Percentiles rank a stretch among this genome's conserved stretches.
These are phyloP conservation scores for Saturnia pavonia DNA, from an alignment of 2,888 invertebrate genomes.

Conservation along the genomic window DNA sequence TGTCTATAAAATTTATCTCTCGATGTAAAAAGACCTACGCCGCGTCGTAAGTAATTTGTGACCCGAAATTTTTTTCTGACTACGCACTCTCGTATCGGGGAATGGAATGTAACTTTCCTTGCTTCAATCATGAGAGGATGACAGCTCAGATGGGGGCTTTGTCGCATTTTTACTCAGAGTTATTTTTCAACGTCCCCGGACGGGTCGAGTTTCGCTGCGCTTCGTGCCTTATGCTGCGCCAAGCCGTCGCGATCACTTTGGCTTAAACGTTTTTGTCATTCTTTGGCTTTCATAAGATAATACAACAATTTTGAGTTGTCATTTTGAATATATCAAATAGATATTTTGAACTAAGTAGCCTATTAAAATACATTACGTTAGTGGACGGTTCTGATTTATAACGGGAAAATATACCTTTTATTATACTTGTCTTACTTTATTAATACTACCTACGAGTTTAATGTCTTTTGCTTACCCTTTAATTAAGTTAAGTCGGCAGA, in stretches of 20 bases:
- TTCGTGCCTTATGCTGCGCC: constrained; percentile 15
- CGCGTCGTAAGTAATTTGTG: not conserved
- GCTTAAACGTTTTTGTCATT: constrained; percentile 11
- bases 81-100: constrained; percentile 37
- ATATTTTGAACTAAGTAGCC: not conserved
- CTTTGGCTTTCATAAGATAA: constrained; percentile 4
- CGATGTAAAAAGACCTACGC: not conserved
- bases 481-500: too few species aligned
- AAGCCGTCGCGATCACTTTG: not conserved
- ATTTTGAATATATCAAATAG: not conserved
- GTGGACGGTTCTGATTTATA: not conserved
- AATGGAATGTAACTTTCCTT: constrained; percentile 62
- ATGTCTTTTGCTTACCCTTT: too few species aligned
- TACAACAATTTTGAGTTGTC: not conserved
- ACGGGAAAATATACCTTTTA: not conserved
- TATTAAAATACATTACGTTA: not conserved
- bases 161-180: constrained; percentile 51
- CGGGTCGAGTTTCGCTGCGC: constrained; percentile 17
- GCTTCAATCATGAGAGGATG: constrained; percentile 64
- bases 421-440: not conserved
- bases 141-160: constrained; percentile 49
- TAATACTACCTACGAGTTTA: too few species aligned
- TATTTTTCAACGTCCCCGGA: constrained; percentile 22
- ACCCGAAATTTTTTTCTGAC: constrained; percentile 19
- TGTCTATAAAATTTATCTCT: not conserved